Conservation (phyloP, 2,888 invertebrate species). For the Euzophera pinguis region DNA sequence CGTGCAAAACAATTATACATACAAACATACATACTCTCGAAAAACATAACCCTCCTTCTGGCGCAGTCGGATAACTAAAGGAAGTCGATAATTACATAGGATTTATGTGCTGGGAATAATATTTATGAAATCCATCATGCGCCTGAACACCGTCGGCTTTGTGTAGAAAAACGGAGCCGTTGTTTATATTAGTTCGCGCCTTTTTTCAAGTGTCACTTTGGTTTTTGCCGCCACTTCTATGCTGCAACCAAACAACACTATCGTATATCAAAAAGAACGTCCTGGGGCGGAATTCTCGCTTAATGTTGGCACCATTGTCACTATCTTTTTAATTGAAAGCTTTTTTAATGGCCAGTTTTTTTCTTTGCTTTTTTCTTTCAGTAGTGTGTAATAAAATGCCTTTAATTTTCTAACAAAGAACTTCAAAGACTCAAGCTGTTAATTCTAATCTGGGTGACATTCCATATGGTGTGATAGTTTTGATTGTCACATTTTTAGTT, state of each 20-base stretch:
- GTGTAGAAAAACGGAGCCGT: conserved; percentile 54
- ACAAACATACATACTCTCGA: too few species aligned
- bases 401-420: conserved; percentile 64
- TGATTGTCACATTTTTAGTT: conserved; percentile 62
- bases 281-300: conserved; percentile 47
- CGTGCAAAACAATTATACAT: too few species aligned
- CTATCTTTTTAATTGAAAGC: conserved; percentile 71
- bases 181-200: conserved; percentile 76
- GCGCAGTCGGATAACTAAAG: too few species aligned
- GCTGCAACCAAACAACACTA: conserved; percentile 63
- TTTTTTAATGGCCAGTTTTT: conserved; percentile 63
- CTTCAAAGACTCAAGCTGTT: conserved; percentile 63
- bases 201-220: conserved; percentile 78
- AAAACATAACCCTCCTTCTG: too few species aligned
- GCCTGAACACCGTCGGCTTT: conserved; percentile 41
- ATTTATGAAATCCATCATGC: conserved; percentile 27
- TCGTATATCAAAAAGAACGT: conserved; percentile 71
- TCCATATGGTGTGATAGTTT: conserved; percentile 64
- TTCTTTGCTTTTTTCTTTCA: conserved; percentile 47
- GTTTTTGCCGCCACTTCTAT: conserved; percentile 67
- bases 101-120: conserved; percentile 5
- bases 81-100: background rate
- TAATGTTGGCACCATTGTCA: conserved; percentile 70
- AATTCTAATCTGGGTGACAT: conserved; percentile 45
- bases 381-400: conserved; percentile 68